A percentile compares a stretch with the other conserved stretches of the same genome.
Conservation (phyloP, 2,888 invertebrate species). For the Heliconius erato region DNA sequence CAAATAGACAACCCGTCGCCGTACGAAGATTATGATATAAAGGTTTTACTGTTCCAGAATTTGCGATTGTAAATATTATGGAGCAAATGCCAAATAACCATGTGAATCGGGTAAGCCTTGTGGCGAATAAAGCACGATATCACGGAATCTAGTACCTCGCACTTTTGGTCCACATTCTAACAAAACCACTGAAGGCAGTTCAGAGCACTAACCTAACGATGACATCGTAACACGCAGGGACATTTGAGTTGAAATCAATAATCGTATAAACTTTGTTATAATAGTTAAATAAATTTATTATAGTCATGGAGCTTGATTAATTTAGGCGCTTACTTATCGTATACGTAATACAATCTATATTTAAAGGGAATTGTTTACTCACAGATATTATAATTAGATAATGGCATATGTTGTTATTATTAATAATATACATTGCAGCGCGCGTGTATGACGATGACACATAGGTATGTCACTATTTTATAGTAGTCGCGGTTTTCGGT, state of each 20-base stretch:
- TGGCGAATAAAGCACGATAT: slow-evolving; percentile 52
- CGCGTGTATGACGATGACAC: neutral
- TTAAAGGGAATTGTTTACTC: slow-evolving; percentile 41
- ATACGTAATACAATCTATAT: slow-evolving; percentile 23
- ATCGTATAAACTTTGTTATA: neutral
- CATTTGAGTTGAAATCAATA: slow-evolving; percentile 3
- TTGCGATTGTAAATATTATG: slow-evolving; percentile 67
- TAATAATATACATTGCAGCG: neutral
- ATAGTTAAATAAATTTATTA: neutral
- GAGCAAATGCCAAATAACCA: slow-evolving; percentile 68
- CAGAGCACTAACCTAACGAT: neutral
- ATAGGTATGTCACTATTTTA: neutral
- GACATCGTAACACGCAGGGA: neutral
- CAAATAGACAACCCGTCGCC: slow-evolving; percentile 71
- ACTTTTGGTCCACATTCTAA: slow-evolving; percentile 25
- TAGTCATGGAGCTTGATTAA: slow-evolving; percentile 33
- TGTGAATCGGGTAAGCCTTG: slow-evolving; percentile 79
- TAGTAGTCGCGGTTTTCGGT: neutral
- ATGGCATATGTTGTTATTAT: neutral
- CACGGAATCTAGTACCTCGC: slow-evolving; percentile 35
- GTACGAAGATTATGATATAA: slow-evolving; percentile 78
- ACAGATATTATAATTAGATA: slow-evolving; percentile 32
- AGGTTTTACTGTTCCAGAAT: slow-evolving; percentile 68
- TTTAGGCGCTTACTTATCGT: slow-evolving; percentile 50
- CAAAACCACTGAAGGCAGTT: neutral